Percentiles rank a stretch among this genome's conserved stretches.
Evolutionary conservation across 2,113 vertebrate species (phyloP).

Genomic region (Tapirus terrestris): DNA sequence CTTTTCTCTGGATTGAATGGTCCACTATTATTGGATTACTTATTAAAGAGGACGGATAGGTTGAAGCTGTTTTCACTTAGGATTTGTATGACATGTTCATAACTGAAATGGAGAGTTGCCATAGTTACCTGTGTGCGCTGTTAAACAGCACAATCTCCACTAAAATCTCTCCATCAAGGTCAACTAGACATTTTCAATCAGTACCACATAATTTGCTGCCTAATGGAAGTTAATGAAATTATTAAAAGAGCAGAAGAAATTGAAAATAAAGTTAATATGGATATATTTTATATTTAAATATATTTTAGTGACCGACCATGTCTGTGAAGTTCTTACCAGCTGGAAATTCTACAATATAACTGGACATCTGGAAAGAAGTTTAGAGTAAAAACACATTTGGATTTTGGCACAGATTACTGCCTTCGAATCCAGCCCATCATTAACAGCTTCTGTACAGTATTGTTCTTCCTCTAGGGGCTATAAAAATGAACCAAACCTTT

Average conservation of each 20-base stretch:
- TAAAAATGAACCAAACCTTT: slow-evolving; percentile 87
- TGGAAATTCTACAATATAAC: slow-evolving; percentile 82
- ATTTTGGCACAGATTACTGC: slow-evolving; percentile 84
- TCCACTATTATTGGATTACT: slow-evolving; percentile 77
- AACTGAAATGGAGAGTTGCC: slow-evolving; percentile 84
- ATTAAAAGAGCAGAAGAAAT: slow-evolving; percentile 15
- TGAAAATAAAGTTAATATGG: slow-evolving; percentile 49
- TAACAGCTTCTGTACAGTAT: slow-evolving; percentile 88
- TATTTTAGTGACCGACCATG: slow-evolving; percentile 70
- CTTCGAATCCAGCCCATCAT: slow-evolving; percentile 86
- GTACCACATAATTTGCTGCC: slow-evolving; percentile 75
- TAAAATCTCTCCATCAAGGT: slow-evolving; percentile 83
- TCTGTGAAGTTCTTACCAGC: slow-evolving; percentile 75
- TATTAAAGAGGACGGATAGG: slow-evolving; percentile 81
- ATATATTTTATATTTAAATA: slow-evolving; percentile 11
- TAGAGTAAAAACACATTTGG: slow-evolving; percentile 87
- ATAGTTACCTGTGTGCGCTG: slow-evolving; percentile 85
- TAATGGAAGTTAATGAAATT: slow-evolving; percentile 75
- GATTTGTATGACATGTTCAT: slow-evolving; percentile 81
- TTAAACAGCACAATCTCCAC: slow-evolving; percentile 78
- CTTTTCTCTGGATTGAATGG: slow-evolving; percentile 72
- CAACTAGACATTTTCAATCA: slow-evolving; percentile 81
- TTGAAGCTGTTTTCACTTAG: slow-evolving; percentile 85
- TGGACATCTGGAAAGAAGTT: slow-evolving; percentile 87
- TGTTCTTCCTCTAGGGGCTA: slow-evolving; percentile 86